Base-by-base conservation (phyloP, 2,113 vertebrate species). In the Nesoenas mayeri region DNA sequence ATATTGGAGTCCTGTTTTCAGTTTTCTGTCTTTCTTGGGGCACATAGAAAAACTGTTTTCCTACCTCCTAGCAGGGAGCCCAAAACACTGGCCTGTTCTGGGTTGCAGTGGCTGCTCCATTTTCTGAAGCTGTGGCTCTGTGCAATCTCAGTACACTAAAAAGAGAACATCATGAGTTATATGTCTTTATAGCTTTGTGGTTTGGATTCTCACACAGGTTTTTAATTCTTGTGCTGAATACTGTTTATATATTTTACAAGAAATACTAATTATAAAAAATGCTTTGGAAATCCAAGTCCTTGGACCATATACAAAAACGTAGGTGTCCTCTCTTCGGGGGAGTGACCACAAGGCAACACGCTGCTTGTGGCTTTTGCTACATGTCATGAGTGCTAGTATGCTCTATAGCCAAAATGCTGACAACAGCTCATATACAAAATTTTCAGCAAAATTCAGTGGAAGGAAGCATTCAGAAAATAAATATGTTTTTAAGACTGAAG, bases 361-460 rank as follows among this genome's bases (percentile, higher is more conserved):
- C 54, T 95, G 89, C 87, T 95, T 94, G 91, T 38, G 89, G 95
- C 53, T 95, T 94, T 94, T 94, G 86, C 86, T 95, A 44, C 80
- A 91, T 87, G 93, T 57, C 44, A 47, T 96, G 80, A 91, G 80
- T 79, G 44, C n/a, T 92, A 77, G 73, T 44, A 22, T 29, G 57
- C 84, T 85, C 66, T 91, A 92, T 82, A 94, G 96, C 95, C 95
- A 95, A 95, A 96, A 95, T 89, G 94, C 93, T 96, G 95, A 96
- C 93, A 97, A 88, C 95, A 97, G 95, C 92, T 93, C 95, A 94
- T 95, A 94, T 88, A 96, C 94, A 96, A 96, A 62, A 95, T 83
- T 78, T 95, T 96, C 85, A 0, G 60, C 38, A 83, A 90, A 88
- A 84, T 32, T 92, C 56, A 32, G 65, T 96, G 85, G 93, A 95